Evolutionary conservation across 2,888 invertebrate genomes (phyloP).

Genomic region (Nemotelus pantherinus): DNA sequence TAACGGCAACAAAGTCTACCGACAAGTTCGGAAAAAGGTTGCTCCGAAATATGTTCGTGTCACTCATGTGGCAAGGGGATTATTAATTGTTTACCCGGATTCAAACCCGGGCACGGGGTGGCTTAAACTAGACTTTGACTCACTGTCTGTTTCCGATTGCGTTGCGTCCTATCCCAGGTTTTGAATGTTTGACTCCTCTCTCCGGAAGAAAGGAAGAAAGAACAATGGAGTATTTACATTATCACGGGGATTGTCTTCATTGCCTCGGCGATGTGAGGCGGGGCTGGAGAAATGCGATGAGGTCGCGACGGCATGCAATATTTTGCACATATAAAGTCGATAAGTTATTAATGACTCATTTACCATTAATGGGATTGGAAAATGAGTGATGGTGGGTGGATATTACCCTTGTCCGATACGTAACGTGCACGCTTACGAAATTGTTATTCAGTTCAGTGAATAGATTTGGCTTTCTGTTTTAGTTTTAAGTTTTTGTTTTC

Average conservation of each 20-base stretch:
- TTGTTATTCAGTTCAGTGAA: no score
- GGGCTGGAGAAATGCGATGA: not conserved
- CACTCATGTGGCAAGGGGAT: conserved; percentile 45
- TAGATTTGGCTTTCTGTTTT: no score
- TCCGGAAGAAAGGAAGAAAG: conserved; percentile 15
- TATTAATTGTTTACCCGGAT: conserved; percentile 46
- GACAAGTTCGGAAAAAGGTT: conserved; percentile 36
- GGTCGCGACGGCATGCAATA: conserved; percentile 21
- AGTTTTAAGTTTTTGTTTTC: no score
- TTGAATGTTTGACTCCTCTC: not conserved
- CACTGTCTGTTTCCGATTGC: conserved; percentile 12
- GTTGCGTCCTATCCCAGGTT: conserved; percentile 23
- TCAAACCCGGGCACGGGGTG: conserved; percentile 4
- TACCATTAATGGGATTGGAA: conserved; percentile 19
- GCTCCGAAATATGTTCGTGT: conserved; percentile 42
- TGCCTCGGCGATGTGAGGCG: not conserved
- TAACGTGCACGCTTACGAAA: no score
- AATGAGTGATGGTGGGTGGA: no score
- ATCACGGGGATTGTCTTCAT: conserved; percentile 4
- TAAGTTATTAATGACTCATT: conserved; percentile 48
- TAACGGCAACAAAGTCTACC: conserved; percentile 36
- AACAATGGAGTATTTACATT: conserved; percentile 47
- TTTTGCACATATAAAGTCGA: conserved; percentile 5
- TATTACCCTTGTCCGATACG: no score
- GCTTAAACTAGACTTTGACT: not conserved